Percentiles rank a stretch among this genome's conserved stretches.
These are phyloP conservation scores for Burhinus oedicnemus DNA, from an alignment of 2,113 vertebrate genomes.

Conservation along the genomic window DNA sequence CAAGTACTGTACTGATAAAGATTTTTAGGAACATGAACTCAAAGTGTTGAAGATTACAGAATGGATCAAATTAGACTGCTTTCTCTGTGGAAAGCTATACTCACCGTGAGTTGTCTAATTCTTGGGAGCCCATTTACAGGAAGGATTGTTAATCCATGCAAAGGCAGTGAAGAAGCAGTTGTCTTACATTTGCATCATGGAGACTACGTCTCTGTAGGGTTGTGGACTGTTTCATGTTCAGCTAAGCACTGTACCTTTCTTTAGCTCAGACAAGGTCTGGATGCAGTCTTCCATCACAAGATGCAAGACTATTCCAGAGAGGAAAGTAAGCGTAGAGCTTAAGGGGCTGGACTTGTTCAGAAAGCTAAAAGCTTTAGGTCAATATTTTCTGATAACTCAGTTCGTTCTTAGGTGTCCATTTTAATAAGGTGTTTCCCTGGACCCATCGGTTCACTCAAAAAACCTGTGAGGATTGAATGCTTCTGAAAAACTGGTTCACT, in stretches of 20 bases:
- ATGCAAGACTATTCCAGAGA: background rate
- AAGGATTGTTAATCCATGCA: background rate
- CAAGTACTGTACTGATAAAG: background rate
- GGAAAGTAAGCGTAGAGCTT: background rate
- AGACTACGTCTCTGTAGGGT: background rate
- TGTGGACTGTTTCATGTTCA: background rate
- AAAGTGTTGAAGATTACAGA: background rate
- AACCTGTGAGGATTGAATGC: background rate
- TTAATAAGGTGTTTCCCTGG: background rate
- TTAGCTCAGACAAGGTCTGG: background rate
- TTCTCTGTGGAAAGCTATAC: background rate
- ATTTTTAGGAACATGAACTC: background rate
- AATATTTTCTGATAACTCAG: background rate
- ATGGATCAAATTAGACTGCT: background rate
- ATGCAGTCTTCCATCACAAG: background rate
- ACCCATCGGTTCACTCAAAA: background rate
- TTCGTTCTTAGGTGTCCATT: background rate
- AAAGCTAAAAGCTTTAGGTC: background rate
- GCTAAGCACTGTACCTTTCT: background rate
- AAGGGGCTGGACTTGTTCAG: background rate
- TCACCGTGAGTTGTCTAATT: background rate
- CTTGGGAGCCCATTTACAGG: background rate
- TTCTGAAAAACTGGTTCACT: background rate
- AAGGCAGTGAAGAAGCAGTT: background rate
- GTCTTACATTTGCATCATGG: background rate